Conservation (phyloP, 1,140 invertebrate species). For the Ridgeia piscesae region DNA sequence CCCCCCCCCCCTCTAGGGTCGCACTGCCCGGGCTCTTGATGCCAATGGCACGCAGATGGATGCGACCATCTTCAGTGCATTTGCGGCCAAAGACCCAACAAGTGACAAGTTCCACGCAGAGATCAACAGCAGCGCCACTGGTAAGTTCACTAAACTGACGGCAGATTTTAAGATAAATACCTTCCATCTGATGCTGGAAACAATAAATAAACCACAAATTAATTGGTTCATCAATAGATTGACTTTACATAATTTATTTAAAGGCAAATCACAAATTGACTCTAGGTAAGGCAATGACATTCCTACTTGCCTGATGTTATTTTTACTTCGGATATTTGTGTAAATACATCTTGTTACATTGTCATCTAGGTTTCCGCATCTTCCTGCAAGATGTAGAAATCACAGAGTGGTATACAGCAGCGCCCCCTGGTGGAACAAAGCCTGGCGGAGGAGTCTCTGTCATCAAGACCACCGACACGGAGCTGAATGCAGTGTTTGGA, state of each 20-base stretch:
- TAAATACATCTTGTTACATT: too few species aligned
- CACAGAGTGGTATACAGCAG: background rate
- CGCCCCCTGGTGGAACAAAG: background rate
- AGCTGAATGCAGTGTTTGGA: background rate
- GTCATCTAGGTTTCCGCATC: background rate
- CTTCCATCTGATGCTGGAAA: too few species aligned
- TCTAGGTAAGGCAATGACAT: too few species aligned
- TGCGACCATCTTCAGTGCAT: conserved; percentile 14
- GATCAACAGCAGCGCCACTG: background rate
- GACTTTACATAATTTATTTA: too few species aligned
- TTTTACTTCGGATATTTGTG: too few species aligned
- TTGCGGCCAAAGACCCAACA: background rate
- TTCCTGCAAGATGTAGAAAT: background rate
- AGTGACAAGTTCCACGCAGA: conserved; percentile 5
- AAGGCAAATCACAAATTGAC: too few species aligned
- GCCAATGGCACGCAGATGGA: background rate
- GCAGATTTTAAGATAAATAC: too few species aligned
- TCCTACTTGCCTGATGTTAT: too few species aligned
- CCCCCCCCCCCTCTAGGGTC: background rate
- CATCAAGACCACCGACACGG: background rate
- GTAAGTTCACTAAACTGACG: background rate
- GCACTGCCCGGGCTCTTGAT: background rate
- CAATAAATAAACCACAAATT: too few species aligned
- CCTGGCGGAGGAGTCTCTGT: background rate
- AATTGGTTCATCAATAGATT: too few species aligned